These are phyloP conservation scores for Microctonus hyperodae DNA, from an alignment of 2,888 invertebrate species.

Conservation along the genomic window DNA sequence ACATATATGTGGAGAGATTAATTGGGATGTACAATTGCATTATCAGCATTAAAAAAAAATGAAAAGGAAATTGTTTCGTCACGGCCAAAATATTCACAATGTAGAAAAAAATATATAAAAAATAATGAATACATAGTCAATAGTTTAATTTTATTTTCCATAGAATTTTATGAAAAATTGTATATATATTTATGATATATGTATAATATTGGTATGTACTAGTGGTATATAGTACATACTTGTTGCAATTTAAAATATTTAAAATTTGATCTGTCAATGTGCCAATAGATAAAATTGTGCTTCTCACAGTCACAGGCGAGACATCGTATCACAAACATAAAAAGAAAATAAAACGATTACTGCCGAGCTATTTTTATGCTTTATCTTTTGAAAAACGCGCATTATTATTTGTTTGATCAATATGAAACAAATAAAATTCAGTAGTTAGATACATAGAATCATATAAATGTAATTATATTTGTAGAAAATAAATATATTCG, in stretches of 20 bases:
- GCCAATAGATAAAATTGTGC: constrained; percentile 4
- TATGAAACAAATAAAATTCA: background rate
- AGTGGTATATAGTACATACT: background rate
- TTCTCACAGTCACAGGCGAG: no score
- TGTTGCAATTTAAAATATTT: background rate
- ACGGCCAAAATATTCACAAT: background rate
- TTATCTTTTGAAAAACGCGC: background rate
- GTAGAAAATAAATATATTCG: no score
- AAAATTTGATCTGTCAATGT: constrained; percentile 2
- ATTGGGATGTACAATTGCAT: background rate
- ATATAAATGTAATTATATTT: background rate
- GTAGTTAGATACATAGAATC: background rate
- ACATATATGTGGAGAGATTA: background rate
- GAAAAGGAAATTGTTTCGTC: background rate
- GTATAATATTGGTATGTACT: background rate
- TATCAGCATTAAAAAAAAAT: background rate
- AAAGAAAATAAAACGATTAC: background rate
- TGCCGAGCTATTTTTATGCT: background rate
- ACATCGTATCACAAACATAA: no score
- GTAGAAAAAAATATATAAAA: background rate
- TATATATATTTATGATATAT: no score
- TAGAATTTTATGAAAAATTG: background rate
- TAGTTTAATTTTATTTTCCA: background rate
- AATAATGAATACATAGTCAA: background rate
- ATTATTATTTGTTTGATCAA: background rate